Percentiles rank a stretch among this genome's conserved stretches.
Evolutionary conservation across 2,797 vertebrate genomes (phyloP).

Genomic region (Chlorospingus semifuscus): DNA sequence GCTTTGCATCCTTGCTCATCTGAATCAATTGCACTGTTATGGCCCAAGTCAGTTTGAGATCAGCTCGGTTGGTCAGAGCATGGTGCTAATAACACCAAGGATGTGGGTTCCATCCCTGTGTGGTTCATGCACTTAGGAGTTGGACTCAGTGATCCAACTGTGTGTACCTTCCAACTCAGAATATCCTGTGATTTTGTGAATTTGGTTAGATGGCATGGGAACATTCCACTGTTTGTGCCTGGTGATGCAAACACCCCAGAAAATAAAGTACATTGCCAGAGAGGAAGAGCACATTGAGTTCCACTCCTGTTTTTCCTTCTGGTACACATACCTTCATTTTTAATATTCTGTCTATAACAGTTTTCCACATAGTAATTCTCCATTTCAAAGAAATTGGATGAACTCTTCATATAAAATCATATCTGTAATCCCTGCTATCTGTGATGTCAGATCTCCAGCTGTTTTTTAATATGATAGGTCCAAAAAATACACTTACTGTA

Average conservation of each 20-base stretch:
- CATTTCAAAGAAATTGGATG: background rate
- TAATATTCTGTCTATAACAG: background rate
- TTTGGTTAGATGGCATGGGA: rapidly evolving
- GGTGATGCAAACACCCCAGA: background rate
- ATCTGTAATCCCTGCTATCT: background rate
- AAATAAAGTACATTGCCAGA: background rate
- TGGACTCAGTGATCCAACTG: background rate
- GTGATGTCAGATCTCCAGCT: background rate
- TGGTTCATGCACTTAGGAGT: background rate
- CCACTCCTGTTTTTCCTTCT: background rate
- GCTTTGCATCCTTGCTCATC: background rate
- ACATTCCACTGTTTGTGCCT: background rate
- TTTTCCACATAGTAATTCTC: background rate
- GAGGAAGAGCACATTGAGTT: background rate
- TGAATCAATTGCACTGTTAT: background rate
- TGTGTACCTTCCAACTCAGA: background rate
- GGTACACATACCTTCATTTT: background rate
- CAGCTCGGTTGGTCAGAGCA: background rate
- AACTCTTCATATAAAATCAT: background rate
- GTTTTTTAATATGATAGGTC: background rate
- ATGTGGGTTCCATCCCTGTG: too few species aligned
- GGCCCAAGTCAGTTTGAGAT: background rate
- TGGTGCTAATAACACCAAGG: background rate
- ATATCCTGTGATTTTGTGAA: background rate
- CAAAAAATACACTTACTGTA: background rate